phyloP scores from a whole-genome alignment of 2,797 vertebrate species.

The Petrocephalus sullivani region DNA sequence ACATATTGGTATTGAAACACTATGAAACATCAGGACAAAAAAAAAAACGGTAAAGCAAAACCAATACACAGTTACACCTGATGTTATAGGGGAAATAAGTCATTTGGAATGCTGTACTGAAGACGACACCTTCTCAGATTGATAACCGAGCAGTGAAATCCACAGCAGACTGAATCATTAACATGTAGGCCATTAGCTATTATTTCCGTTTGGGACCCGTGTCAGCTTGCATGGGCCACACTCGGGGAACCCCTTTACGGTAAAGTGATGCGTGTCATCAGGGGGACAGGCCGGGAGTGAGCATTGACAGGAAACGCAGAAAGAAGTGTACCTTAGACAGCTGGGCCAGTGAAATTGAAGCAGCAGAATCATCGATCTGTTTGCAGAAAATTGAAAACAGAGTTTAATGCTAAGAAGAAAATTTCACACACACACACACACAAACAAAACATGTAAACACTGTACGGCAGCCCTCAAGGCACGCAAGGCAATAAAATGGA shows the following conservation, averaged over 20 bases:
- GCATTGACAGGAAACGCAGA: background rate
- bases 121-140: background rate
- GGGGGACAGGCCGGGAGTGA: background rate
- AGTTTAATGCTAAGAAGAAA: conserved; percentile 27
- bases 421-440: background rate
- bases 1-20: background rate
- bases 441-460: background rate
- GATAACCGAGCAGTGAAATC: background rate
- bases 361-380: conserved; percentile 88
- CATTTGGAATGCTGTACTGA: background rate
- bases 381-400: conserved; percentile 80
- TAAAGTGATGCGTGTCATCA: background rate
- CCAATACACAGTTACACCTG: background rate
- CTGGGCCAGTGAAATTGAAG: conserved; percentile 81
- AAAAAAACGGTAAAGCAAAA: background rate
- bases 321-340: conserved; percentile 84
- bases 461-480: background rate
- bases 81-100: background rate
- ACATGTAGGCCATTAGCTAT: background rate
- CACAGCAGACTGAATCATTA: background rate
- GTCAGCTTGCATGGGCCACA: background rate
- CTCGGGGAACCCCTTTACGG: background rate
- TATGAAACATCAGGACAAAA: background rate
- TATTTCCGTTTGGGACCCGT: background rate
- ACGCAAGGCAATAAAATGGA: background rate